Evolutionary conservation across 2,113 vertebrate genomes (phyloP), one percentile per base, ranked within the genome.

Genomic region (Anguilla rostrata): DNA sequence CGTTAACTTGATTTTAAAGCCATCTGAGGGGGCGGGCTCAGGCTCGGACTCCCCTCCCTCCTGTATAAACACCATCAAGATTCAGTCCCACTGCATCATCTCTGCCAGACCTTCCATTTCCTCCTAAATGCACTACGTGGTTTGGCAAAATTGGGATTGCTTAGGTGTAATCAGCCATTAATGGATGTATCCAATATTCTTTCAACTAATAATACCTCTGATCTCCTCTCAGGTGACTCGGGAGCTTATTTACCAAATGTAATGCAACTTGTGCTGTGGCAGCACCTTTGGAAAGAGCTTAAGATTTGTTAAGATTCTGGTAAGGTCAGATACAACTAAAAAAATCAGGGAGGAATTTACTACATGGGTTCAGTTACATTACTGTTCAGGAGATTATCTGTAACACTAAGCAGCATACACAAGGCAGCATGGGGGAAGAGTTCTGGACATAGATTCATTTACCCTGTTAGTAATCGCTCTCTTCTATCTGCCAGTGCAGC

Each of bases 1-100:
- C 86, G 78, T 82, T 86, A 81, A 40, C 16, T 75, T 66, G 0
- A 26, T 66, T 82, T 85, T 85, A 85, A 14, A 66, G 81, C 15
- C 41, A 43, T 43, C 7, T 20, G 26, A 1, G 71, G 11, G 26
- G 71, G 9, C 9, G n/a, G 71, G 71, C 6, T 11, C n/a, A 75
- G 71, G 11, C 26, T 34, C n/a, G 12, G n/a, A 12, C n/a, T 15
- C 57, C 18, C 14, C 63, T n/a, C 63, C 63, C 63, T 71, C 26
- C 26, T 14, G 9, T 75, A 34, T 75, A 75, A 29, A 75, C 12
- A 9, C 8, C 71, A 12, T 12, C 26, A 9, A 34, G 20, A 75
- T 26, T 34, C 29, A 1, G 26, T 34, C 49, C 49, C 49, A 53
- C 2, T 29, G 16, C 0, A 75, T 71, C 20, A n/a, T 71, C 26